These are phyloP conservation scores for Chauna torquata DNA, from an alignment of 2,113 vertebrate species.

Conservation along the genomic window DNA sequence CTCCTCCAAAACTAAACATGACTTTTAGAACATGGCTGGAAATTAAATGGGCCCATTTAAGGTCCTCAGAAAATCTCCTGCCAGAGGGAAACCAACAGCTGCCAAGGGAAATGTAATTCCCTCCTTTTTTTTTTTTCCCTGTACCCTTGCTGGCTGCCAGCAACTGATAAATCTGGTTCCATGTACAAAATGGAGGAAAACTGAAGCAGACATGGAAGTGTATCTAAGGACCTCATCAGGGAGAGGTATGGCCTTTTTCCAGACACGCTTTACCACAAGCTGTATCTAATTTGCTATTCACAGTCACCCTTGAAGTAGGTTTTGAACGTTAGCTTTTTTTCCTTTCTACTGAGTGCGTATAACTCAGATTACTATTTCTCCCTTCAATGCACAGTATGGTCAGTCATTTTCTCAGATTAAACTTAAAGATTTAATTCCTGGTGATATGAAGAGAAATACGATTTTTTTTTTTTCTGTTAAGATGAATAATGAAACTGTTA, in stretches of 20 bases:
- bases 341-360: neutral
- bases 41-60: neutral
- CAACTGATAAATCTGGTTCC: neutral
- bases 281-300: neutral
- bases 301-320: neutral
- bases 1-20: neutral
- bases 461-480: neutral
- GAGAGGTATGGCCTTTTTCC: neutral
- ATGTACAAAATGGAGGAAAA: neutral
- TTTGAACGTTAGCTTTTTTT: neutral
- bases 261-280: neutral
- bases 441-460: neutral
- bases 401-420: neutral
- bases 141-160: neutral
- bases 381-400: neutral
- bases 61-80: neutral
- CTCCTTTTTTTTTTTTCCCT: neutral
- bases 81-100: neutral
- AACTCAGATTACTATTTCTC: neutral
- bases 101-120: neutral
- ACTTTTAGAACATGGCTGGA: neutral
- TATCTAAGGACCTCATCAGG: neutral
- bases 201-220: neutral
- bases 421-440: neutral
- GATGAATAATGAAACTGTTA: neutral